Conservation (phyloP, 2,797 vertebrate genomes). For the Paguma larvata region DNA sequence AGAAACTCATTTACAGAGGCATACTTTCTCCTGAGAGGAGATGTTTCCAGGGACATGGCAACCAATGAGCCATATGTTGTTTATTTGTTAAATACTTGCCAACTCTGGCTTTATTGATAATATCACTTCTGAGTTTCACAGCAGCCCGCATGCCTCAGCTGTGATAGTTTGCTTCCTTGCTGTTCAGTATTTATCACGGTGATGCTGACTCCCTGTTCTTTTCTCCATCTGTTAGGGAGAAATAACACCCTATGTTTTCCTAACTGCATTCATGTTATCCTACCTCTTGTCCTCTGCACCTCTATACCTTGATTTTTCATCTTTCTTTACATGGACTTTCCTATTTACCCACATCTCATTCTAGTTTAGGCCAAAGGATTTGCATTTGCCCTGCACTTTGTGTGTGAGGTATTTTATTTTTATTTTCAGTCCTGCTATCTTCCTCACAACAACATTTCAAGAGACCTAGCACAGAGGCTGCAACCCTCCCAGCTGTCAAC, state of each 20-base stretch:
- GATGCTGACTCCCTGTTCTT: slow-evolving; percentile 71
- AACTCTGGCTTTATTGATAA: slow-evolving; percentile 81
- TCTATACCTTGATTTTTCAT: not conserved
- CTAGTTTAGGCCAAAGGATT: not conserved
- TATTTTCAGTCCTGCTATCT: slow-evolving; percentile 7
- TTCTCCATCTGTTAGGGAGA: slow-evolving; percentile 64
- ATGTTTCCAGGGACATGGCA: slow-evolving; percentile 65
- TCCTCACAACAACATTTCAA: slow-evolving; percentile 4
- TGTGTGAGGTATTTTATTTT: not conserved
- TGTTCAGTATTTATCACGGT: slow-evolving; percentile 67
- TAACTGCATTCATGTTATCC: not conserved
- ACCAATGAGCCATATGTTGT: slow-evolving; percentile 76
- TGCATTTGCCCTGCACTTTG: not conserved
- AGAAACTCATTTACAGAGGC: slow-evolving; percentile 55
- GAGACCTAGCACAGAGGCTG: not conserved
- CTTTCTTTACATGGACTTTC: not conserved
- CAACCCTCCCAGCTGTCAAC: not conserved
- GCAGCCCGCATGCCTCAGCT: slow-evolving; percentile 73
- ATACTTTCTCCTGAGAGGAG: slow-evolving; percentile 36
- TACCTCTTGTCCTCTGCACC: not conserved
- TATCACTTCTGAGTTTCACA: slow-evolving; percentile 70
- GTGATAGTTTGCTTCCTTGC: slow-evolving; percentile 71
- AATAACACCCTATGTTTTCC: slow-evolving; percentile 60
- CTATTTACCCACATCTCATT: not conserved
- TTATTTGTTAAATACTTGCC: slow-evolving; percentile 80